phyloP scores from a whole-genome alignment of 2,113 vertebrate genomes.

The Petaurus breviceps region DNA sequence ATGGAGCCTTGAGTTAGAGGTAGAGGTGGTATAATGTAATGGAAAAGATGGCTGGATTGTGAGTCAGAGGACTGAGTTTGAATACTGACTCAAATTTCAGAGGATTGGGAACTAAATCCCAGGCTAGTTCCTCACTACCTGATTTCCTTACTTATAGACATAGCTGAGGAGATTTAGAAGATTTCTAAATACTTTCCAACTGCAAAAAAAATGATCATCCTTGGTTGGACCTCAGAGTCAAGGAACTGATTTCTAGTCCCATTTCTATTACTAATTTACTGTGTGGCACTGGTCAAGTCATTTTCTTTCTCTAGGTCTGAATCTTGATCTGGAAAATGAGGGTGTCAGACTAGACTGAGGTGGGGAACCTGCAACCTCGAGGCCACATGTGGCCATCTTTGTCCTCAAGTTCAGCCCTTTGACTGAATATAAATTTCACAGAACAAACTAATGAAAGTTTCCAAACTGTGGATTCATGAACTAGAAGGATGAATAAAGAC shows the following conservation, averaged over 20 bases:
- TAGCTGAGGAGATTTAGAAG: background rate
- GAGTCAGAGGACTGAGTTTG: background rate
- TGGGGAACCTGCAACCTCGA: too few relatives aligned
- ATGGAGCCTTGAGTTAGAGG: background rate
- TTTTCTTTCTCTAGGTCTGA: background rate
- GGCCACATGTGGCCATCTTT: too few relatives aligned
- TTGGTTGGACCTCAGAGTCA: background rate
- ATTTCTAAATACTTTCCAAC: background rate
- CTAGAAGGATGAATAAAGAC: background rate
- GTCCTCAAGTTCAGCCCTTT: too few relatives aligned
- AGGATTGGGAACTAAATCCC: background rate
- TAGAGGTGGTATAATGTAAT: background rate
- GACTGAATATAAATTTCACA: too few relatives aligned
- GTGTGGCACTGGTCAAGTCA: background rate
- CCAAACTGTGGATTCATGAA: background rate
- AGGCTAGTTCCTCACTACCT: background rate
- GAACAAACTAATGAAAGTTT: background rate
- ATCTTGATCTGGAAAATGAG: background rate
- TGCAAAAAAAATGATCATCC: background rate
- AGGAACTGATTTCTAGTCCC: background rate
- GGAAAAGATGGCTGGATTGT: background rate
- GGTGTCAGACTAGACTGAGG: background rate
- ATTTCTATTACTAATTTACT: background rate
- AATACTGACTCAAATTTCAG: background rate
- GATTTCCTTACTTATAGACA: background rate